Conservation (phyloP, 2,113 vertebrate genomes). For the Eptesicus fuscus region DNA sequence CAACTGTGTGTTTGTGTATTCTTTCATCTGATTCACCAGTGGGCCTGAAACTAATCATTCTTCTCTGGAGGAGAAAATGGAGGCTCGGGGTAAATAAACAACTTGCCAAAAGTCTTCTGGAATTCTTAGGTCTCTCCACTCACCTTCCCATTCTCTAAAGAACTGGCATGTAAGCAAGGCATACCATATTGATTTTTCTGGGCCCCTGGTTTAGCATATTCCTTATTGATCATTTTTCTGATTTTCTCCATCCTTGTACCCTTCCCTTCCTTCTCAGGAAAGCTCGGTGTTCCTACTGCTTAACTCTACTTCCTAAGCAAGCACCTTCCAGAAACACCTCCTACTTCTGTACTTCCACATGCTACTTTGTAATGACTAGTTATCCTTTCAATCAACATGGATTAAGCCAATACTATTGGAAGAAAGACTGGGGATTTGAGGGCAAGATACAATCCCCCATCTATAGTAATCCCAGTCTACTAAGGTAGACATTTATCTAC, state of each 20-base stretch:
- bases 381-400: not conserved
- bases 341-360: not conserved
- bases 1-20: not conserved
- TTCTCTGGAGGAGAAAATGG: not conserved
- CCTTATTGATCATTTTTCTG: not conserved
- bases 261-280: not conserved
- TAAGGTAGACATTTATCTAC: not conserved
- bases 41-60: not conserved
- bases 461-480: not conserved
- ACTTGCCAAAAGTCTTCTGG: not conserved
- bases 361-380: not conserved
- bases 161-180: not conserved
- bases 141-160: not conserved
- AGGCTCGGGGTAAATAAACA: not conserved
- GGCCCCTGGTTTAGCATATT: not conserved
- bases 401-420: not conserved
- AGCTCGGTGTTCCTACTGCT: not conserved
- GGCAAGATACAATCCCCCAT: not conserved
- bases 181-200: not conserved
- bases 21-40: not conserved
- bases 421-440: not conserved
- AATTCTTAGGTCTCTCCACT: not conserved
- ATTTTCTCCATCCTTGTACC: not conserved
- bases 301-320: not conserved
- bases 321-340: not conserved